Percentiles rank a stretch among this genome's conserved stretches.
Conservation (phyloP, 2,113 vertebrate genomes). For the Entosphenus tridentatus region DNA sequence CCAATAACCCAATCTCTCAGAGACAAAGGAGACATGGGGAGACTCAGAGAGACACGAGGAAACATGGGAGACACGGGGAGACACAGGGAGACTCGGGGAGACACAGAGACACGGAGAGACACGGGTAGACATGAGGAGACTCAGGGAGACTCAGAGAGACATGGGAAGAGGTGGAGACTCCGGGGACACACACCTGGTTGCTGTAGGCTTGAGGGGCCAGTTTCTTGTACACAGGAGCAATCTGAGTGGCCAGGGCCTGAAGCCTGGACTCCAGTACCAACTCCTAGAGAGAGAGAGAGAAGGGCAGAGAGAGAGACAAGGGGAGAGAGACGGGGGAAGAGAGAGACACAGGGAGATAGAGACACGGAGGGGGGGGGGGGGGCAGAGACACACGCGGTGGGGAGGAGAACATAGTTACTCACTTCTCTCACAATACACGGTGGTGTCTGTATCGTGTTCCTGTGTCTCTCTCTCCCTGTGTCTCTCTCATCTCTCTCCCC, state of each 20-base stretch:
- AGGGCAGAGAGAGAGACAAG: constrained; percentile 9
- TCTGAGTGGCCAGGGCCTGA: constrained; percentile 63
- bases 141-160: no score
- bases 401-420: not conserved
- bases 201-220: constrained; percentile 76
- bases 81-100: not conserved
- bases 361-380: not conserved
- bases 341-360: constrained; percentile 2
- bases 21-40: no score
- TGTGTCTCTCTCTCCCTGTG: no score
- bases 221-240: constrained; percentile 64
- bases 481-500: no score
- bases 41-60: no score
- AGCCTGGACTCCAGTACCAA: constrained; percentile 67
- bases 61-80: no score
- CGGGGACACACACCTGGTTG: constrained; percentile 49
- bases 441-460: not conserved
- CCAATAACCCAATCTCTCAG: no score
- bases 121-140: no score
- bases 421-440: not conserved
- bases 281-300: constrained; percentile 31
- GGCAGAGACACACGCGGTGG: not conserved
- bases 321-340: constrained; percentile 10
- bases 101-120: no score
- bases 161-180: no score